A percentile compares a stretch with the other conserved stretches of the same genome.
Evolutionary conservation across 2,888 invertebrate genomes (phyloP).

Genomic region (Julus scandinavius): DNA sequence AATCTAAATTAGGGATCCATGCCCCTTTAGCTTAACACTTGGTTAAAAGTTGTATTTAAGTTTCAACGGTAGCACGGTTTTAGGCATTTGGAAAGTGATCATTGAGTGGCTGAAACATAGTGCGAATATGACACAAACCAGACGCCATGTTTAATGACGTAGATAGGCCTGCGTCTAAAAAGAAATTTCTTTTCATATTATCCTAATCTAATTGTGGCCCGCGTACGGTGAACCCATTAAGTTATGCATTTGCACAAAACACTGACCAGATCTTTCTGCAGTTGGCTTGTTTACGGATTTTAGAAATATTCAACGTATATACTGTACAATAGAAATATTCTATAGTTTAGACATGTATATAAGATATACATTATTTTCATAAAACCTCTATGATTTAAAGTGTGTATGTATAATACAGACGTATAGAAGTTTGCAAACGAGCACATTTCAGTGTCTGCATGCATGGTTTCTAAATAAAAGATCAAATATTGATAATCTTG

Average conservation of each 20-base stretch:
- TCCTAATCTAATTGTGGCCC: conserved; percentile 26
- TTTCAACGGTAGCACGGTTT: not conserved
- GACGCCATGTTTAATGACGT: conserved; percentile 33
- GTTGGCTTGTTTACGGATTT: not conserved
- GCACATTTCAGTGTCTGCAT: no score
- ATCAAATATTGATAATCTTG: no score
- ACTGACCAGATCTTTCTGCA: conserved; percentile 10
- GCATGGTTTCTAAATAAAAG: no score
- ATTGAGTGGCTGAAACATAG: not conserved
- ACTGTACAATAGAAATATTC: not conserved
- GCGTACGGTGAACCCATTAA: conserved; percentile 33
- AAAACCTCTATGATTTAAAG: no score
- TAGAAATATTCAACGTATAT: not conserved
- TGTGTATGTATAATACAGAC: no score
- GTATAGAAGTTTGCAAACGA: no score
- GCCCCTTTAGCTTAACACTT: no score
- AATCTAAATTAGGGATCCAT: no score
- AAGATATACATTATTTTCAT: no score
- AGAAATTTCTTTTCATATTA: not conserved
- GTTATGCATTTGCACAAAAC: conserved; percentile 14
- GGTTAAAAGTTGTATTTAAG: not conserved
- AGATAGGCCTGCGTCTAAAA: conserved; percentile 16
- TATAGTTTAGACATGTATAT: no score
- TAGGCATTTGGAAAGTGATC: not conserved
- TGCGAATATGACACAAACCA: not conserved